Evolutionary conservation across 2,888 invertebrate species (phyloP).

Genomic region (Dioctria rufipes): DNA sequence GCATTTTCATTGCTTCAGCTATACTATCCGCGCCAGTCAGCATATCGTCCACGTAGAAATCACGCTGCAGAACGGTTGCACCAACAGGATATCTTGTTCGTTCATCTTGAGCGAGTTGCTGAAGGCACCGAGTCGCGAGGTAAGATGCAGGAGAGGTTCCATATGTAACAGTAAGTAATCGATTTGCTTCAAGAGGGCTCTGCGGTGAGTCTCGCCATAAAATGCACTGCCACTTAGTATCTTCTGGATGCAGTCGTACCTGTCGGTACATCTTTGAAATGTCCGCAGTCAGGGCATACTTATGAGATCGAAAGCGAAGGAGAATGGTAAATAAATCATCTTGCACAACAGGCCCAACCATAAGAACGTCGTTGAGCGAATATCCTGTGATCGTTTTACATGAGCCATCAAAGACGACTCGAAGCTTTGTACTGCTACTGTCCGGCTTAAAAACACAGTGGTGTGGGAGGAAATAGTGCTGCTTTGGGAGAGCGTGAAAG

Average conservation of each 20-base stretch:
- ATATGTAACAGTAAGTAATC: conserved; percentile 57
- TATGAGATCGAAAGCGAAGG: background rate
- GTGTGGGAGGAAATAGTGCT: background rate
- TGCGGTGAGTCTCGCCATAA: conserved; percentile 47
- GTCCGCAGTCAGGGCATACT: conserved; percentile 43
- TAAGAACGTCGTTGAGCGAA: background rate
- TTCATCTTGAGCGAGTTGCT: conserved; percentile 50
- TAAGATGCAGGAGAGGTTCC: conserved; percentile 58
- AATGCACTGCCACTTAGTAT: conserved; percentile 57
- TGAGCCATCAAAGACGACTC: too few species aligned
- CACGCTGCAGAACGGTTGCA: conserved; percentile 44
- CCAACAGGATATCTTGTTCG: conserved; percentile 51
- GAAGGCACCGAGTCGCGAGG: conserved; percentile 57
- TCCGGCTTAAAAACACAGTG: background rate
- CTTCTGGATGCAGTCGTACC: conserved; percentile 52
- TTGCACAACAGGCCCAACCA: background rate
- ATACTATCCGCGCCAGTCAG: conserved; percentile 56
- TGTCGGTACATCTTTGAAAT: conserved; percentile 60
- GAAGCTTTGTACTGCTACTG: too few species aligned
- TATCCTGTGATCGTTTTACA: background rate
- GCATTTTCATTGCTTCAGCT: conserved; percentile 23
- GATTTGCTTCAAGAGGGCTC: conserved; percentile 42
- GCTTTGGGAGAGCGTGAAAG: background rate
- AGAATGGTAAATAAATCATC: background rate
- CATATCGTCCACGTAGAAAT: conserved; percentile 58